Evolutionary conservation across 2,797 vertebrate genomes (phyloP), one percentile per base, ranked within the genome.

Genomic region (Spinus pinus): DNA sequence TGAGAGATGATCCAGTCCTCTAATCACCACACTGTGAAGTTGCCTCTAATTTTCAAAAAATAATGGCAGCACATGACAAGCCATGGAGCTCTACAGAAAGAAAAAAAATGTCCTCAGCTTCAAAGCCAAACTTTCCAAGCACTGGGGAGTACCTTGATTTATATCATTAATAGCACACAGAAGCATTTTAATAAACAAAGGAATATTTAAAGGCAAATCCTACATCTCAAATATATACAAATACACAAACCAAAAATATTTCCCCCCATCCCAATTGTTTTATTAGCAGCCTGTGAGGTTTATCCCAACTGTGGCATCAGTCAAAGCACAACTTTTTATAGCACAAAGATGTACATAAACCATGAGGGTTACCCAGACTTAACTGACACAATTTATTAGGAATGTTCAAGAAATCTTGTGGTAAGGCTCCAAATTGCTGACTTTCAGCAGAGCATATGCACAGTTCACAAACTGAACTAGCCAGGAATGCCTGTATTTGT

Each of bases 211-310:
- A 23, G 33, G 37, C 23, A 81, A 86, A 93, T 73, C 7, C 54
- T 14, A 5, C 51, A 65, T 37, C 16, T 62, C 53, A 28, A 67
- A 61, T 33, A 70, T 10, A 65, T 9, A 75, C 6, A 70, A 77
- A 67, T 15, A 69, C 3, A 42, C 8, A 84, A 67, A 56, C 86
- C 3, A 67, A 9, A 89, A 81, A 72, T 24, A 39, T 3, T 35
- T 24, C 3, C 4, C 12, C 2, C 3, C n/a, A 0, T 0, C 27
- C 9, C 1, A 1, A 17, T 0, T 46, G 39, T 54, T 90, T 86
- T 19, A 65, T 50, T 58, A 86, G 67, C 46, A 88, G 37, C 7
- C 35, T 28, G 7, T n/a, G 22, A 75, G 11, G 47, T 50, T 91
- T 53, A 84, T n/a, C n/a, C 2, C 64, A 89, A 71, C 56, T 46